Evolutionary conservation across 2,113 vertebrate species (phyloP), one percentile per base, ranked within the genome.

Genomic region (Nerophis ophidion): DNA sequence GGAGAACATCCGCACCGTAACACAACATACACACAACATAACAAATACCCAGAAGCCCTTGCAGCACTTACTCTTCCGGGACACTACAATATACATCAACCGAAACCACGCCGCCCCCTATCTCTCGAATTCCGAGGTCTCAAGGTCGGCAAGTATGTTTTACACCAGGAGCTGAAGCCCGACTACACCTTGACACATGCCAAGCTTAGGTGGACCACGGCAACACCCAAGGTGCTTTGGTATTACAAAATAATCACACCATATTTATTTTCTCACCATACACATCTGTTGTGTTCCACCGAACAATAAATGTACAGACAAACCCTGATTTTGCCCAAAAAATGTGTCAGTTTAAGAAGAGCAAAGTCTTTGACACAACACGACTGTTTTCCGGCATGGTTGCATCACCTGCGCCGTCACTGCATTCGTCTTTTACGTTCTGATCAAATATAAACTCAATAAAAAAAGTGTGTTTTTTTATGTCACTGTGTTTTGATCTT

Each of bases 391-490:
- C 10, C 5, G 38, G 19, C 63, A 62, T 65, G 47, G 65, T 61
- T 57, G 40, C 19, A 47, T 67, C 61, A 63, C 49, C 12, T 65
- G 72, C 50, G 61, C 4, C 0, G 34, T 59, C 40, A 40, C 67
- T 65, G 40, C 61, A 51, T 71, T 17, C 69, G 63, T 51, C 68
- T 38, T 42, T 60, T 36, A 0, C 14, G 57, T 56, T 60, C 17
- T 50, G 14, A 67, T 34, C 49, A 33, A 38, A 49, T n/a, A 14
- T 5, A 38, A 19, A 57, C 48, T 44, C 44, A 44, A 60, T 12
- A 14, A 61, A 74, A 71, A 57, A 71, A 66, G 57, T 68, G 26
- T 56, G 17, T 62, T 71, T 75, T 68, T 26, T 65, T 57, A 61
- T 49, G 5, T n/a, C 16, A 6, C 14, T 7, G 16, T 79, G 57